phyloP scores from a whole-genome alignment of 2,113 vertebrate species.

The Lepus europaeus region DNA sequence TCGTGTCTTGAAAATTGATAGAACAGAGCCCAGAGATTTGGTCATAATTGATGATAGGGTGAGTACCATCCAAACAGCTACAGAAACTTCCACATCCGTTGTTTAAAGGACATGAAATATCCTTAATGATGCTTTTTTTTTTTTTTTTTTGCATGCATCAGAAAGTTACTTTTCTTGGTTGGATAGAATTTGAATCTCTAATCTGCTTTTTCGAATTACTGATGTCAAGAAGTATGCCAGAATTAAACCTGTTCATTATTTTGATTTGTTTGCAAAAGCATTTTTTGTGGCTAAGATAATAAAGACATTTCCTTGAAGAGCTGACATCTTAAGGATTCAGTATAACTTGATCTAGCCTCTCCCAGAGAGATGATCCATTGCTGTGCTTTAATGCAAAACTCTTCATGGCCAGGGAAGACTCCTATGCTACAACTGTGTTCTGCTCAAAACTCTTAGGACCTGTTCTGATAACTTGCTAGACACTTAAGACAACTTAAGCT shows the following conservation, averaged over 20 bases:
- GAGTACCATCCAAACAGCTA: constrained; percentile 72
- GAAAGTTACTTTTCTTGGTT: constrained; percentile 49
- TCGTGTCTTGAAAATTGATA: constrained; percentile 97
- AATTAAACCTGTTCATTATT: neutral
- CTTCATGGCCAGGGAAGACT: neutral
- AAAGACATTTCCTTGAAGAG: constrained; percentile 40
- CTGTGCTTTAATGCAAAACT: constrained; percentile 13
- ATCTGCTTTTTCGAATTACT: constrained; percentile 52
- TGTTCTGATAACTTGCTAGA: neutral
- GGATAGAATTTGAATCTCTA: constrained; percentile 53
- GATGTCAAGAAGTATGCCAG: neutral
- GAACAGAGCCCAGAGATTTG: constrained; percentile 97
- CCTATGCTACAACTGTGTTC: neutral
- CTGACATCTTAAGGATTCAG: constrained; percentile 19
- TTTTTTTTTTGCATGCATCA: constrained; percentile 6
- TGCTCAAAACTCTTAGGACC: neutral
- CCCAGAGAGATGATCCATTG: neutral
- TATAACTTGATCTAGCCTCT: neutral
- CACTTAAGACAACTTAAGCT: neutral
- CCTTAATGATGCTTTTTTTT: neutral
- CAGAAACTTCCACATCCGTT: neutral
- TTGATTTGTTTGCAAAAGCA: constrained; percentile 53
- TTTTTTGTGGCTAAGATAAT: constrained; percentile 7
- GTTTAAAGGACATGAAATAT: neutral
- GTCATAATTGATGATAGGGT: constrained; percentile 98